Percentiles rank a stretch among this genome's conserved stretches.
These are phyloP conservation scores for Rhinogobius similis DNA, from an alignment of 2,113 vertebrate genomes.

Conservation along the genomic window DNA sequence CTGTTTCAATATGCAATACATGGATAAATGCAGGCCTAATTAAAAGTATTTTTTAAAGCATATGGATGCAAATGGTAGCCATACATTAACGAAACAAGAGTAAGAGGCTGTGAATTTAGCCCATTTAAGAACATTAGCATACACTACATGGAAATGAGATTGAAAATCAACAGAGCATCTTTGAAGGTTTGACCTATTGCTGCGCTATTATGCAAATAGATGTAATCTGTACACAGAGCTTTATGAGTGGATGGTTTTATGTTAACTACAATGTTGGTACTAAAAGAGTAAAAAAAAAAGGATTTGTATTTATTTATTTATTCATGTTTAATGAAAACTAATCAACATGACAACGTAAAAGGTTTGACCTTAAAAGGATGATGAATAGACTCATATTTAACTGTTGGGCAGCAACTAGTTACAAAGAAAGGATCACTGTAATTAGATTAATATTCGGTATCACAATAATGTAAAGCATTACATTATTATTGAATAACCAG, in stretches of 20 bases:
- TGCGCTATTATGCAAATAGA: constrained; percentile 42
- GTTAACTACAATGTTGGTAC: constrained; percentile 20
- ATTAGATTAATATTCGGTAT: no score
- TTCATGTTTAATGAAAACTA: no score
- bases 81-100: constrained; percentile 2
- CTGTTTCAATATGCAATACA: neutral
- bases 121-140: constrained; percentile 20
- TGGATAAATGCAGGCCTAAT: neutral
- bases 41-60: neutral
- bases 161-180: constrained; percentile 8
- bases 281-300: constrained; percentile 30
- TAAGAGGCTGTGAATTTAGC: neutral
- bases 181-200: constrained; percentile 32
- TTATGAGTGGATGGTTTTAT: constrained; percentile 34
- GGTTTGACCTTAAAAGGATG: no score
- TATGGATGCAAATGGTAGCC: neutral
- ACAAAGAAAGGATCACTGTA: no score
- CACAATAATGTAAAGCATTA: no score
- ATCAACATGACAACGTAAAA: no score
- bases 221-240: constrained; percentile 21
- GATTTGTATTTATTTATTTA: no score
- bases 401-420: no score
- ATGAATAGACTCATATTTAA: no score
- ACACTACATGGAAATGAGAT: constrained; percentile 27
- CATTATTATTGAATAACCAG: no score